These are phyloP conservation scores for Spatulosminthurus flaviceps DNA, from an alignment of 2,888 invertebrate genomes.

Conservation along the genomic window DNA sequence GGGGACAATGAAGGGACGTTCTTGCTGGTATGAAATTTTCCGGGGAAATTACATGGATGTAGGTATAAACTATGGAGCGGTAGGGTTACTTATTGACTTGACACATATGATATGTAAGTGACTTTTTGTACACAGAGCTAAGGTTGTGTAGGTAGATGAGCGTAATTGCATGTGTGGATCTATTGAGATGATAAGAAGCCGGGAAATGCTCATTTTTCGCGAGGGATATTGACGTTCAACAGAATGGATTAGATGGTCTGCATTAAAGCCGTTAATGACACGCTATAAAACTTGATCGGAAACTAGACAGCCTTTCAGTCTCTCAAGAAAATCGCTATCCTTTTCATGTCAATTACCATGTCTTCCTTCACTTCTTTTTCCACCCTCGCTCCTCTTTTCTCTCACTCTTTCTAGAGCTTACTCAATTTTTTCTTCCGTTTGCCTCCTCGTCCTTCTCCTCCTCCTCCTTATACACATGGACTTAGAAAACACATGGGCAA, in stretches of 20 bases:
- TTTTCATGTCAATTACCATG: conserved; percentile 40
- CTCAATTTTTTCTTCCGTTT: no score
- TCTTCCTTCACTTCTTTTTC: conserved; percentile 28
- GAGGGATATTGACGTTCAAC: conserved; percentile 45
- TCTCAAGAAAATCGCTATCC: conserved; percentile 36
- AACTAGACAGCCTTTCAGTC: conserved; percentile 36
- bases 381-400: conserved; percentile 4
- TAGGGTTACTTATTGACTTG: no score
- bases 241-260: conserved; percentile 59
- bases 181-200: conserved; percentile 14
- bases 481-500: no score
- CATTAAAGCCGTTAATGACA: conserved; percentile 62
- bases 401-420: neutral
- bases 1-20: no score
- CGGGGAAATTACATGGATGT: no score
- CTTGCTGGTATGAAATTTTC: no score
- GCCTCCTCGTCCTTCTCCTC: neutral
- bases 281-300: conserved; percentile 60
- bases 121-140: neutral
- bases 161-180: conserved; percentile 18
- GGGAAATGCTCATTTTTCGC: conserved; percentile 14
- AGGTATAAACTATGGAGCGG: no score
- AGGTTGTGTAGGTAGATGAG: neutral
- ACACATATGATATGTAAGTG: neutral
- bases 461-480: no score